Evolutionary conservation across 92 coral and sea anemone genomes (phyloP).

Genomic region (Porites divaricata): DNA sequence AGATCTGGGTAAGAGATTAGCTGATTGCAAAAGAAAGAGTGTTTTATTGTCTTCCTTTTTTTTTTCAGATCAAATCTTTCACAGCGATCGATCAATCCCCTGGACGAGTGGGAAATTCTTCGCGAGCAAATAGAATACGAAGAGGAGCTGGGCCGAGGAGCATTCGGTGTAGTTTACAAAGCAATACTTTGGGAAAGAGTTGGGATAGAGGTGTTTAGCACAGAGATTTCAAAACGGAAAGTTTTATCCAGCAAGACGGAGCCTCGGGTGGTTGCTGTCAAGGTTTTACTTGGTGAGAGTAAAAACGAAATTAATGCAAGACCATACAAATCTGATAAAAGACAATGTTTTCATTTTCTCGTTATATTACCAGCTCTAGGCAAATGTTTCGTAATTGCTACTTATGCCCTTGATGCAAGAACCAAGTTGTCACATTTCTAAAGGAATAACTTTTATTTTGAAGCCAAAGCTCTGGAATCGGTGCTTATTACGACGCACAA

Average conservation of each 20-base stretch:
- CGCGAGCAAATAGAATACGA: background rate
- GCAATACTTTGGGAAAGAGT: background rate
- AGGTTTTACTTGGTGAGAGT: background rate
- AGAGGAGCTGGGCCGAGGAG: background rate
- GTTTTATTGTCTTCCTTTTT: background rate
- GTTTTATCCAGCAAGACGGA: too few species aligned
- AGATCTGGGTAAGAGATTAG: too few species aligned
- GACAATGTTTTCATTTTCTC: too few species aligned
- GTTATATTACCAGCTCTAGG: too few species aligned
- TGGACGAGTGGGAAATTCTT: background rate
- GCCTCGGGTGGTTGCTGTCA: background rate
- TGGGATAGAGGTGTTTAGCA: background rate
- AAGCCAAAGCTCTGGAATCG: too few species aligned
- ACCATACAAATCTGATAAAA: background rate
- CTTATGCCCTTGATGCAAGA: too few species aligned
- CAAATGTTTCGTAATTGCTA: too few species aligned
- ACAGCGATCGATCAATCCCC: background rate
- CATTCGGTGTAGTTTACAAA: background rate
- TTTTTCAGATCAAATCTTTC: background rate
- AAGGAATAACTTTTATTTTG: too few species aligned
- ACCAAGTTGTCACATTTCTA: too few species aligned
- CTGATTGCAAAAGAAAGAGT: too few species aligned
- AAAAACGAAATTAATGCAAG: background rate
- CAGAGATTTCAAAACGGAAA: background rate
- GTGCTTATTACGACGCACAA: too few species aligned